Conservation (phyloP, 1,140 invertebrate genomes). For the Sipha flava region DNA sequence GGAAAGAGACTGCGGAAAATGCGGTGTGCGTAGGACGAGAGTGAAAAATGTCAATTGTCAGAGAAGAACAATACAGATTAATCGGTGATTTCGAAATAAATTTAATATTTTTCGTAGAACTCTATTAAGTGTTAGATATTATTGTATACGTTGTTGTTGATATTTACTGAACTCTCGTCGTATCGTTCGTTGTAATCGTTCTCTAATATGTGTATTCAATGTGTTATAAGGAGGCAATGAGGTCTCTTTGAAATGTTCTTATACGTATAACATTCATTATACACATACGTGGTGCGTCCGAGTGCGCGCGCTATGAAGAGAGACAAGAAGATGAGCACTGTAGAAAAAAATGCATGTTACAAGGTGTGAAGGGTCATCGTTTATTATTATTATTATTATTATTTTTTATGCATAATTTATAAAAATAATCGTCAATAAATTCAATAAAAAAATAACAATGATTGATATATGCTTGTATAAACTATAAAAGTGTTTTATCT, state of each 20-base stretch:
- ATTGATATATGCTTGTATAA: background rate
- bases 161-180: background rate
- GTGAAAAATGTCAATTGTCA: background rate
- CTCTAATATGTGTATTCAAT: background rate
- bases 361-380: constrained; percentile 23
- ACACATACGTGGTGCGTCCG: too few species aligned
- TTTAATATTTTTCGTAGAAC: background rate
- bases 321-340: background rate
- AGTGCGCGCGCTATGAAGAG: too few species aligned
- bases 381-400: constrained; percentile 12
- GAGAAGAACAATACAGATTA: background rate
- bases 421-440: constrained; percentile 21
- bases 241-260: background rate
- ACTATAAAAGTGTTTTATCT: background rate
- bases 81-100: background rate
- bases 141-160: background rate
- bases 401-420: background rate
- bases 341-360: background rate
- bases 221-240: background rate
- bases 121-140: background rate
- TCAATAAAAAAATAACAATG: constrained; percentile 23
- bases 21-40: background rate
- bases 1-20: too few species aligned
- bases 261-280: background rate
- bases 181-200: background rate